Base-by-base conservation (phyloP, 2,797 vertebrate species). In the Netta rufina region DNA sequence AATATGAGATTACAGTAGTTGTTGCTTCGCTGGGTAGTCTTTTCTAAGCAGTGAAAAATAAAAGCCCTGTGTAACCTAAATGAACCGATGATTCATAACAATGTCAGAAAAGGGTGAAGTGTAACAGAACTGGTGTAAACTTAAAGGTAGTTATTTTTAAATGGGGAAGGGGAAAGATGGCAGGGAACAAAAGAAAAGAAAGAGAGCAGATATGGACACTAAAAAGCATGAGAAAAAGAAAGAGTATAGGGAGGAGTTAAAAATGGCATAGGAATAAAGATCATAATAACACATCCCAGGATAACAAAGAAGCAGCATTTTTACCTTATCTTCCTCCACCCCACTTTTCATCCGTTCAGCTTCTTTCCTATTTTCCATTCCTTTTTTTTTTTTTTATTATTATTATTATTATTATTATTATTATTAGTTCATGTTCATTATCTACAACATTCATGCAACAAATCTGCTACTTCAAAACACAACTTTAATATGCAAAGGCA, bases 1-100 rank as follows among this genome's bases (percentile, higher is more conserved):
- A 2, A 16, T 5, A 36, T 0, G 25, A 66, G 58, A 18, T 47
- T 0, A 0, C 25, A 54, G 54, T 6, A 38, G 54, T 2, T 4
- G 7, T 25, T 75, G 60, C 25, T 93, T 80, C 56, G 60, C 36
- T 86, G n/a, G 53, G 47, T 30, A 32, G 53, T 28, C 69, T 86
- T 75, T 61, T 70, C 65, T 20, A 56, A 71, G 21, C 8, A 43
- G 30, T 53, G 53, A 57, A 49, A 91, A 88, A 57, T 20, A 6
- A 90, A n/a, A 78, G 45, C 58, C 19, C 32, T 51, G 60, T 0
- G 0, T 62, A 76, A 75, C 30, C n/a, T 56, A 25, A 72, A 73
- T 39, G 28, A 92, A 43, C 22, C 49, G 24, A 30, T 56, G 75
- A 57, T 56, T 73, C 33, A 28, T 47, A 56, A 51, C 92, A 82